Evolutionary conservation across 2,797 vertebrate species (phyloP), one percentile per base, ranked within the genome.

Genomic region (Amblyraja radiata): DNA sequence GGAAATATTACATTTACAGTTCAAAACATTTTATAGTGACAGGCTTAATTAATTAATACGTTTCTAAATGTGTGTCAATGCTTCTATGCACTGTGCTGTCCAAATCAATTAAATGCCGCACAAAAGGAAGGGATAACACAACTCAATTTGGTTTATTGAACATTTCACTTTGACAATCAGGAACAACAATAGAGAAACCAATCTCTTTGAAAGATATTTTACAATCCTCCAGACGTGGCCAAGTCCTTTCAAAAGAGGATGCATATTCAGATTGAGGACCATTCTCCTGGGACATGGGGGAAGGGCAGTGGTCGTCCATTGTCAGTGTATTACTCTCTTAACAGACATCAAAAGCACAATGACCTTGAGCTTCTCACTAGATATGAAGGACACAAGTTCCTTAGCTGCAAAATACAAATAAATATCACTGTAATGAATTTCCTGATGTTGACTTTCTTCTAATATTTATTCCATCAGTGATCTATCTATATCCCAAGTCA

Each of bases 141-240:
- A 74, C 90, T 92, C 65, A 92, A 92, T 92, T 92, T 74, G 71
- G 25, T 92, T 92, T 74, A 76, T 92, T 92, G 90, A 73, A 92
- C 90, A 74, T 92, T 92, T 46, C 10, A 74, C 16, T 36, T 46
- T 92, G 90, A 76, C 28, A 54, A 46, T 73, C 23, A 39, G 68
- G 4, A 0, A 90, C 36, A 91, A 71, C 68, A 74, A 2, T 28
- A 25, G 21, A 73, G 90, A 74, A 39, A 39, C 18, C 21, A 92
- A 74, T 74, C 46, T 58, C 39, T 46, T 46, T 54, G 71, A 92
- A 58, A 92, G 90, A 58, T 92, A 73, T 58, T 92, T 92, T 92
- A 74, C 46, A 74, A 58, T 92, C 90, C 65, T 74, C 71, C 36
- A 92, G 90, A 23, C 90, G 16, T 68, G 46, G 5, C 36, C 65